Evolutionary conservation across 2,797 vertebrate species (phyloP), one percentile per base, ranked within the genome.

Genomic region (Oreochromis mossambicus): DNA sequence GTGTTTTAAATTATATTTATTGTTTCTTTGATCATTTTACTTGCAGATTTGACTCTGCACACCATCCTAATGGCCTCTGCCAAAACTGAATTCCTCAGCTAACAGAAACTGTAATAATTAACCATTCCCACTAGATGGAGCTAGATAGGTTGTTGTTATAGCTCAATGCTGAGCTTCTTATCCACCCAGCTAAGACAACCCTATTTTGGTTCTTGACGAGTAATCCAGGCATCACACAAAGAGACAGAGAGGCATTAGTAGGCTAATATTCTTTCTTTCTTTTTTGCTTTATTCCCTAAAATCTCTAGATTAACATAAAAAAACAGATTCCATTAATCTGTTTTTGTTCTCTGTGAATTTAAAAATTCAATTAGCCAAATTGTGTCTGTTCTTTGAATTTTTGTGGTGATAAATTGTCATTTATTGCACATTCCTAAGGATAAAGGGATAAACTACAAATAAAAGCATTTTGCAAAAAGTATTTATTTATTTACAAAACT

Each of bases 11-110:
- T 68, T 2, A 24, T 24, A 24, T 6, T 21, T 24, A 68, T 43
- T 41, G n/a, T 41, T 68, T 68, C 36, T 68, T 68, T 68, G 63
- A 6, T 68, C n/a, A 43, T 43, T 66, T 68, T 15, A 43, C n/a
- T 68, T 68, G n/a, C 36, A 41, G n/a, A 66, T 8, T 15, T 41
- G 61, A 66, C 19, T 38, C 11, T 66, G 19, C 13, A 21, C 19
- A 66, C 34, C 41, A 66, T 38, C 7, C 61, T 38, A 66, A 38
- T 4, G 7, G 34, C 34, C 8, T 38, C 34, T 66, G 34, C 34
- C 61, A 66, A 38, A 66, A 38, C 11, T 21, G 61, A 66, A 66
- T 38, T 21, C 19, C 34, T 38, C 6, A 66, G 19, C 34, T 21
- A 38, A 66, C 34, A 66, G 34, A 66, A 66, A 21, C 34, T 66